phyloP scores from a whole-genome alignment of 2,888 invertebrate genomes.

The Yponomeuta malinellus region DNA sequence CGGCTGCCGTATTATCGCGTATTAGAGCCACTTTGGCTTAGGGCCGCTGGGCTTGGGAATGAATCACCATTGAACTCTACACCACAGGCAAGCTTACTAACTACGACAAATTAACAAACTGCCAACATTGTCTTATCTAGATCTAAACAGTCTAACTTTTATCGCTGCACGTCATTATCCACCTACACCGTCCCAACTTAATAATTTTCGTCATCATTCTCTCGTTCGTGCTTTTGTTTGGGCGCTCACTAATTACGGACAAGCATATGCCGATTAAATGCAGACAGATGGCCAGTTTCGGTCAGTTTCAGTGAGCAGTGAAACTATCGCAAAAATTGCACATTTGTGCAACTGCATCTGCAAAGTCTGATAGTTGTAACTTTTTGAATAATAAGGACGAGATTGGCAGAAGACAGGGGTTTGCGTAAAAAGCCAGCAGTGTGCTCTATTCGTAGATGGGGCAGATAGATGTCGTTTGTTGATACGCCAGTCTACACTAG shows the following conservation, averaged over 20 bases:
- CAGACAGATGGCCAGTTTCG: neutral
- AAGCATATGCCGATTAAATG: conserved; percentile 17
- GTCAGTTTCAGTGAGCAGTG: neutral
- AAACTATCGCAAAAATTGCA: neutral
- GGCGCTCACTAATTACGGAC: conserved; percentile 46
- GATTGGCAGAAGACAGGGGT: too few relatives aligned
- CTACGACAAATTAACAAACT: neutral
- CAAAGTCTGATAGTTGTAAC: too few relatives aligned
- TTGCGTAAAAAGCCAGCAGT: too few relatives aligned
- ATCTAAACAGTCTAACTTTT: conserved; percentile 14
- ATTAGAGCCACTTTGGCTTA: too few relatives aligned
- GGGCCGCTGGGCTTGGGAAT: too few relatives aligned
- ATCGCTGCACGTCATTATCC: conserved; percentile 33
- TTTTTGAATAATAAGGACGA: too few relatives aligned
- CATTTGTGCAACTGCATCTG: neutral
- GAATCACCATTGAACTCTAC: too few relatives aligned
- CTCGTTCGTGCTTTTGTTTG: conserved; percentile 47
- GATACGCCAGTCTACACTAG: too few relatives aligned
- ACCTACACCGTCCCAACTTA: conserved; percentile 60
- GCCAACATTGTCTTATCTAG: conserved; percentile 6
- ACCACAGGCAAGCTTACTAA: neutral
- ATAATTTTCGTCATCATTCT: conserved; percentile 53
- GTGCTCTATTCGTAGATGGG: too few relatives aligned
- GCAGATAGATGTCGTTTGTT: too few relatives aligned
- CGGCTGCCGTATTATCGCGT: too few relatives aligned